Percentiles rank a stretch among this genome's conserved stretches.
These are phyloP conservation scores for Scarus forsteni DNA, from an alignment of 2,797 vertebrate genomes.

Conservation along the genomic window DNA sequence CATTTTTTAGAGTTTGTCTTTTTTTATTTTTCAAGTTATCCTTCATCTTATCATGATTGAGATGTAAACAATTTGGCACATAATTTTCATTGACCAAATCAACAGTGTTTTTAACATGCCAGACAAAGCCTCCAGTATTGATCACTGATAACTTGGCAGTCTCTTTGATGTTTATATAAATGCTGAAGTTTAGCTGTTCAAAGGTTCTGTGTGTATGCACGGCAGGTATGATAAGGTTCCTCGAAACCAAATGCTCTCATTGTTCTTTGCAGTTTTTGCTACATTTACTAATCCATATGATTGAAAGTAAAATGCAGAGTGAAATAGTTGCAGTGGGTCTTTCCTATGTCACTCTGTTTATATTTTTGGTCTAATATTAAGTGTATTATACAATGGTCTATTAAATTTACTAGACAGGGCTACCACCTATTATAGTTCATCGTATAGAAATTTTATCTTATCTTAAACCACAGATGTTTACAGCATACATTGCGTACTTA, in stretches of 20 bases:
- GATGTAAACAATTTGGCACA: too few relatives aligned
- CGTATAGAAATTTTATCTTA: constrained; percentile 2
- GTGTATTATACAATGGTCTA: background rate
- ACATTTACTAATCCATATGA: background rate
- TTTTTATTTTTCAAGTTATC: too few relatives aligned
- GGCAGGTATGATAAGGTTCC: background rate
- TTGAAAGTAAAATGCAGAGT: background rate
- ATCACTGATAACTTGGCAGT: constrained; percentile 35
- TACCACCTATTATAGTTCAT: background rate
- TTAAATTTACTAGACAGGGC: background rate
- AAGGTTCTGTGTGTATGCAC: constrained; percentile 47
- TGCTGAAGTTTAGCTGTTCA: constrained; percentile 50
- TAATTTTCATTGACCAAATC: too few relatives aligned
- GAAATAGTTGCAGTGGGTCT: background rate
- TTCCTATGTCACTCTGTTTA: background rate
- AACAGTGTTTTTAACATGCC: background rate
- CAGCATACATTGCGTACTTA: background rate
- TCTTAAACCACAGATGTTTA: background rate
- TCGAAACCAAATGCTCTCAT: background rate
- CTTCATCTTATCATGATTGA: too few relatives aligned
- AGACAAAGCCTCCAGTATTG: constrained; percentile 40
- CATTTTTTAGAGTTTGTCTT: too few relatives aligned
- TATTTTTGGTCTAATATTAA: background rate
- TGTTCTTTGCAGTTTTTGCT: background rate
- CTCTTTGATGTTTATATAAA: constrained; percentile 48